Base-by-base conservation (phyloP, 2,888 invertebrate species). In the Listrodromus nycthemerus region DNA sequence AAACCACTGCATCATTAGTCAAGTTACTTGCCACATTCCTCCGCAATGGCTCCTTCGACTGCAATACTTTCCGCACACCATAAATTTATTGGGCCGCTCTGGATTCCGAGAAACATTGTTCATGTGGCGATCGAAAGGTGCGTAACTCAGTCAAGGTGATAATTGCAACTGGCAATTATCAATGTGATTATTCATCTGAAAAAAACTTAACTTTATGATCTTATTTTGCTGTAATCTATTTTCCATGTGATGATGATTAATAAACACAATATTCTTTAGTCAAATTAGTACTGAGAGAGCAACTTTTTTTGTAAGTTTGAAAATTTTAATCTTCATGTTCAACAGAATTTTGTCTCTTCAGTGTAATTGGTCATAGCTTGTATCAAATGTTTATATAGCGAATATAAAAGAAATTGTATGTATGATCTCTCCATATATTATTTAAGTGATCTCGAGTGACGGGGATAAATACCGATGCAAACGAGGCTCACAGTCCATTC, bases 381-480 rank as follows among this genome's bases (percentile, higher is more conserved):
- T 16, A 45, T 16, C 13, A 45, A 45, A 45, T 16, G 3, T 45
- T 13, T 45, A 45, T 4, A 45, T 0, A 45, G 41, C 3, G 5
- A 45, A 16, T 45, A 4, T 3, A 16, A 45, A 13, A 16, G 3
- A 16, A 45, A 16, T 45, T 45, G 3, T 4, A 45, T 16, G 3
- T 0, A 45, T 16, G 16, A 45, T 16, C 16, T 45, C 16, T 45
- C 13, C 1, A 16, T 45, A 45, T 16, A 45, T 45, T 16, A 4
- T 70, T 65, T 66, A 55, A 70, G 45, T 52, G 21, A 70, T 61
- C 55, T 76, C 70, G 75, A 70, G 45, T n/a, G 65, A 45, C 19
- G 63, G 13, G 63, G 81, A 65, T 70, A 81, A 81, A 81, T 76
- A 81, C 76, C 75, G 70, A 70, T 70, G 81, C 45, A 70, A 76